A percentile compares a stretch with the other conserved stretches of the same genome.
These are phyloP conservation scores for Halcyon badia DNA, from an alignment of 2,797 vertebrate genomes.

Conservation along the genomic window DNA sequence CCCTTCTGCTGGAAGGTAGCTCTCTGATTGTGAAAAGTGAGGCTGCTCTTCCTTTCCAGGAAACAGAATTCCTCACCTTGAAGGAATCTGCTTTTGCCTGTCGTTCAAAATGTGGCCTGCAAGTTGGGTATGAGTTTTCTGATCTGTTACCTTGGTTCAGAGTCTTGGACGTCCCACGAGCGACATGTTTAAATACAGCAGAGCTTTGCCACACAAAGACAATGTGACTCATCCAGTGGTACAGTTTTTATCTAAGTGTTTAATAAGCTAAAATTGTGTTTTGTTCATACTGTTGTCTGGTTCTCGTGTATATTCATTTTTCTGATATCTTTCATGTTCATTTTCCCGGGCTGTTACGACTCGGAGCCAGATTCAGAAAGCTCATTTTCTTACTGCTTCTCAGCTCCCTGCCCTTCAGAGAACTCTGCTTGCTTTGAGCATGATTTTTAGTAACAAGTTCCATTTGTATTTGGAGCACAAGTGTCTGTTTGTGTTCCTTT, in stretches of 20 bases:
- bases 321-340: background rate
- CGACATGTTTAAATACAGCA: background rate
- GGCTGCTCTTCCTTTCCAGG: background rate
- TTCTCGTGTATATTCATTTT: background rate
- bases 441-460: no score
- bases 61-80: background rate
- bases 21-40: background rate
- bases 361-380: background rate
- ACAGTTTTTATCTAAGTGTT: background rate
- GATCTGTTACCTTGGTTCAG: background rate
- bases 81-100: background rate
- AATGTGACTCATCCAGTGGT: background rate
- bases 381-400: no score
- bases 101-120: background rate
- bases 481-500: background rate
- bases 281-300: background rate
- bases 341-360: background rate
- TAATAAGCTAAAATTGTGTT: background rate
- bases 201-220: background rate
- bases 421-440: no score
- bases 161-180: background rate
- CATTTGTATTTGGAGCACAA: background rate
- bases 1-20: background rate
- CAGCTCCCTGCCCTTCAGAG: no score
- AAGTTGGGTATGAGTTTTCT: background rate